Conservation (phyloP, 2,113 vertebrate species). For the Syngnathoides biaculeatus region DNA sequence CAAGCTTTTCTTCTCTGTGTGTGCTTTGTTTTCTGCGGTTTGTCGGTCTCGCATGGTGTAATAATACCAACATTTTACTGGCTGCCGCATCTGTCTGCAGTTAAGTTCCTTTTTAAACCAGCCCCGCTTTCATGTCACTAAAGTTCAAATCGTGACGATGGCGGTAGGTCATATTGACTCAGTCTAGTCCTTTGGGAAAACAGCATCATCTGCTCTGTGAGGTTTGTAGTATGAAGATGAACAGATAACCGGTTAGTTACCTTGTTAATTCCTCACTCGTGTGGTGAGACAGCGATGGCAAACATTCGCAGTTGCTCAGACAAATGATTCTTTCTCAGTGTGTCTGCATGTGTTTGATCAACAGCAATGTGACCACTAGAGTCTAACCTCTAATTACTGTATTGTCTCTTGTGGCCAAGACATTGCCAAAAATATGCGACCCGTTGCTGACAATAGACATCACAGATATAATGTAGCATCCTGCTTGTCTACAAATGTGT, state of each 20-base stretch:
- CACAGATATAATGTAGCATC: neutral
- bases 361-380: neutral
- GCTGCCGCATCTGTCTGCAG: slow-evolving; percentile 1
- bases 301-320: neutral
- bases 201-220: neutral
- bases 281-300: neutral
- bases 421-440: neutral
- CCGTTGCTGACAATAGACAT: neutral
- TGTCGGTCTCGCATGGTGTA: neutral
- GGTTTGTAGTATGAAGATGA: neutral
- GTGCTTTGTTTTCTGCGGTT: slow-evolving; percentile 4
- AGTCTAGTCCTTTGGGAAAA: neutral
- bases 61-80: neutral
- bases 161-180: neutral
- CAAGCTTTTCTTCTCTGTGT: neutral
- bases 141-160: too few relatives aligned
- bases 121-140: neutral
- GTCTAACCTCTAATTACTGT: slow-evolving; percentile 1
- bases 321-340: slow-evolving; percentile 6
- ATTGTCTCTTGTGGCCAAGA: neutral
- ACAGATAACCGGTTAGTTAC: neutral
- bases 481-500: too few relatives aligned
- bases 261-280: neutral
- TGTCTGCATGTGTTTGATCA: slow-evolving; percentile 3
- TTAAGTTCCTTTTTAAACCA: neutral